Base-by-base conservation (phyloP, 2,888 invertebrate genomes). In the Thera obeliscata region DNA sequence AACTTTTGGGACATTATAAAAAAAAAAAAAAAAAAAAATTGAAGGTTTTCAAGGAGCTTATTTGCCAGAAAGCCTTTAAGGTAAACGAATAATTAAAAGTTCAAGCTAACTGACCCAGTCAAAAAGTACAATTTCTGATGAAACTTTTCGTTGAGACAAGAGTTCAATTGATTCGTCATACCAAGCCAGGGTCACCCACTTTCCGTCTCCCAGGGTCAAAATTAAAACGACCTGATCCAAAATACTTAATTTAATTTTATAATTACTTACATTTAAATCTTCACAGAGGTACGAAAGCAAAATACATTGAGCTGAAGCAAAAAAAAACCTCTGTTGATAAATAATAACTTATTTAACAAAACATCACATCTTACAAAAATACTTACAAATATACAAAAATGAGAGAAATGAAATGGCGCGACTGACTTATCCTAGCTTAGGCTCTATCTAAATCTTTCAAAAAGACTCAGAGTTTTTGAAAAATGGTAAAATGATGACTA, bases 391-490 rank as follows among this genome's bases (percentile, higher is more conserved):
- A 52, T 52, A 52, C 52, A 52, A 52, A 82, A 81, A 56, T 56
- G 56, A 82, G 81, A 81, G 76, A 83, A 85, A 82, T 87, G 88
- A 90, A 86, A 93, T 93, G 93, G 93, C 91, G 88, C 90, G 89
- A 87, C 88, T 92, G 90, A 91, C 92, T 93, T 90, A 90, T 67
- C 64, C 76, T 81, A 81, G 61, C 69, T 63, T 66, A 61, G 49
- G 59, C 59, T 57, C 22, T 60, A 68, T 9, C 43, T 76, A 85
- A 74, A 74, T 11, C 52, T 61, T 50, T 61, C 43, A 41, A 12
- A 9, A 36, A 61, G 54, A n/a, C 4, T 22, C 33, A 22, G 22
- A 1, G 11, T 58, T 58, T 7, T 48, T 6, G 38, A 41, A 38
- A n/a, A 55, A 12, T 35, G 12, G 2, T 59, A 12, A 36, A 12